Evolutionary conservation across 2,888 invertebrate genomes (phyloP).

Genomic region (Netelia fuscicornis): DNA sequence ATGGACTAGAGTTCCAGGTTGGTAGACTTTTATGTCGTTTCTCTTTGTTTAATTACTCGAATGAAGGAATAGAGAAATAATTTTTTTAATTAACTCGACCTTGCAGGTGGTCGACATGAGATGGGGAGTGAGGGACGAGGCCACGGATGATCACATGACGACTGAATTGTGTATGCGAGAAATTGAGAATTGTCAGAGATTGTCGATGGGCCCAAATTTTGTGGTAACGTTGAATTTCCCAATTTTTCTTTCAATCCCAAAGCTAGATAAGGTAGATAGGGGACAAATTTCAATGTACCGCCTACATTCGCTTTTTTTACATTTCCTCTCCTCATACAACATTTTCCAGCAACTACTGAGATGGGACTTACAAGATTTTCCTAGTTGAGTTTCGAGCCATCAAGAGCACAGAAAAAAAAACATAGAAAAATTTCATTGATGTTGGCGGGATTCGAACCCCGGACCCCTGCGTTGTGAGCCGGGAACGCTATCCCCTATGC

Average conservation of each 20-base stretch:
- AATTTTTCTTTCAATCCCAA: neutral
- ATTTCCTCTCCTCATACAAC: no score
- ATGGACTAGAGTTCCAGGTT: constrained; percentile 99
- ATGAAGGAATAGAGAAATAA: constrained; percentile 8
- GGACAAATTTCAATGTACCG: no score
- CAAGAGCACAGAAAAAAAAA: no score
- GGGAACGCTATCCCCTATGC: no score
- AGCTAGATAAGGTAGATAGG: no score
- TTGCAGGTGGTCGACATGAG: constrained; percentile 98
- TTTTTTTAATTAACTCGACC: constrained; percentile 11
- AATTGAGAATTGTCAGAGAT: constrained; percentile 98
- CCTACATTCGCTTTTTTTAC: no score
- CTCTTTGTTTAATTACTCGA: neutral
- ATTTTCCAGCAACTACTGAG: no score
- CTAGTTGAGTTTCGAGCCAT: no score
- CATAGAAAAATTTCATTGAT: no score
- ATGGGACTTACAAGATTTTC: no score
- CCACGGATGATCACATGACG: constrained; percentile 99
- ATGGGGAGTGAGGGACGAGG: constrained; percentile 99
- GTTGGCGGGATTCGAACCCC: no score
- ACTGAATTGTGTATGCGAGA: constrained; percentile 99
- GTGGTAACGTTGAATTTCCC: constrained; percentile 87
- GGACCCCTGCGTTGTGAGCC: no score
- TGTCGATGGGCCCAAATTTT: constrained; percentile 99
- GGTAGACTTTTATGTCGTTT: constrained; percentile 59